Conservation (phyloP, 2,113 vertebrate species). For the Apodemus sylvaticus region DNA sequence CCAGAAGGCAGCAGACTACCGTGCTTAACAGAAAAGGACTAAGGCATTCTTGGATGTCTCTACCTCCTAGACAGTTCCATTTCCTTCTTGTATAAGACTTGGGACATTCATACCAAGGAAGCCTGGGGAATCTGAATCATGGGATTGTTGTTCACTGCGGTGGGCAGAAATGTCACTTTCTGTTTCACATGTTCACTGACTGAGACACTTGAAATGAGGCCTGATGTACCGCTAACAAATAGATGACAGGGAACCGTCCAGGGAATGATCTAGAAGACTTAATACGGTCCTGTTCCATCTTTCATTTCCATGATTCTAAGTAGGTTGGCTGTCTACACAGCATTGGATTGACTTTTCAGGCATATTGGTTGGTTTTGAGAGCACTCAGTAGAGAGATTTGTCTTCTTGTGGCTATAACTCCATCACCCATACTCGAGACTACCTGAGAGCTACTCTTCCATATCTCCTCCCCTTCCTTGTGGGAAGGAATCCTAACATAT, state of each 20-base stretch:
- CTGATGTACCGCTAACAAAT: conserved; percentile 50
- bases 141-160: background rate
- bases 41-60: conserved; percentile 12
- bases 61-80: conserved; percentile 56
- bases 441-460: background rate
- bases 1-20: background rate
- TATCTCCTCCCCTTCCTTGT: background rate
- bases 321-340: conserved; percentile 55
- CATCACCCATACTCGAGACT: background rate
- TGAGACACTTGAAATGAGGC: conserved; percentile 63
- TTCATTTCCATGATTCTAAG: conserved; percentile 69
- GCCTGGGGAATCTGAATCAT: background rate
- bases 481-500: background rate
- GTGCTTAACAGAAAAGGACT: conserved; percentile 1
- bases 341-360: conserved; percentile 40
- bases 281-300: conserved; percentile 63
- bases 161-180: background rate
- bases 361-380: conserved; percentile 58
- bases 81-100: conserved; percentile 22
- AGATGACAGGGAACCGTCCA: conserved; percentile 22
- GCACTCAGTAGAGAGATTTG: background rate
- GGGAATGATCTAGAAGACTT: conserved; percentile 68
- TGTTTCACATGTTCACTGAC: conserved; percentile 38
- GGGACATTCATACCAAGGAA: conserved; percentile 30
- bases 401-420: background rate